These are phyloP conservation scores for Rhinopithecus roxellana DNA, from an alignment of 2,113 vertebrate genomes.

Conservation along the genomic window DNA sequence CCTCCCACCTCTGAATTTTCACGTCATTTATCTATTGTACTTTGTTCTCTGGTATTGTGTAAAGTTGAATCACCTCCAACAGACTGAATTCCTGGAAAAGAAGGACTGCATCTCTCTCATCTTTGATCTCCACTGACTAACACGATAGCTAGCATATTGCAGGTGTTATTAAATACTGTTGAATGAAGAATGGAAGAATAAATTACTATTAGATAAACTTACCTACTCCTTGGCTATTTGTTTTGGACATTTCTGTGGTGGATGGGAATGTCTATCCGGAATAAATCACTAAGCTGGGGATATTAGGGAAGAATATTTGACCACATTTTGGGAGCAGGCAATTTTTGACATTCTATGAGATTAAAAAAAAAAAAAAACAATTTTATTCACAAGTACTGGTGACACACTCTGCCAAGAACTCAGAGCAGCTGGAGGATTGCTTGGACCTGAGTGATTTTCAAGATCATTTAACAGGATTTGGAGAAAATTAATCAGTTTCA, in stretches of 20 bases:
- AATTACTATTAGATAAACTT: background rate
- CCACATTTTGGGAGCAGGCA: background rate
- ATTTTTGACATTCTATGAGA: background rate
- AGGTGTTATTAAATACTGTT: background rate
- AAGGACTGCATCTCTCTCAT: background rate
- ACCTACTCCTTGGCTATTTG: background rate
- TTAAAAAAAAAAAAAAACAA: background rate
- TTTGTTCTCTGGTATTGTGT: background rate
- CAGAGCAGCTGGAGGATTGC: background rate
- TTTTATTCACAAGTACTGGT: background rate
- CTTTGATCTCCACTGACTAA: background rate
- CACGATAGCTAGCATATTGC: background rate
- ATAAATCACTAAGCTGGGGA: background rate
- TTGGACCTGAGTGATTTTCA: background rate
- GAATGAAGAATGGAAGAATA: background rate
- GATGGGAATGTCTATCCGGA: background rate
- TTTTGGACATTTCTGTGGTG: slow-evolving; percentile 3
- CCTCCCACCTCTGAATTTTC: background rate
- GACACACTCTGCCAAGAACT: background rate
- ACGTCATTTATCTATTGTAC: background rate
- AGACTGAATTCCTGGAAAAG: background rate
- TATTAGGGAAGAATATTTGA: background rate
- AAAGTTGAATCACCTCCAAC: background rate
- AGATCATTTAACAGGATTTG: background rate
- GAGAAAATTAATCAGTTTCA: background rate